Conservation (phyloP, 2,888 invertebrate species). For the Camponotus fellah region DNA sequence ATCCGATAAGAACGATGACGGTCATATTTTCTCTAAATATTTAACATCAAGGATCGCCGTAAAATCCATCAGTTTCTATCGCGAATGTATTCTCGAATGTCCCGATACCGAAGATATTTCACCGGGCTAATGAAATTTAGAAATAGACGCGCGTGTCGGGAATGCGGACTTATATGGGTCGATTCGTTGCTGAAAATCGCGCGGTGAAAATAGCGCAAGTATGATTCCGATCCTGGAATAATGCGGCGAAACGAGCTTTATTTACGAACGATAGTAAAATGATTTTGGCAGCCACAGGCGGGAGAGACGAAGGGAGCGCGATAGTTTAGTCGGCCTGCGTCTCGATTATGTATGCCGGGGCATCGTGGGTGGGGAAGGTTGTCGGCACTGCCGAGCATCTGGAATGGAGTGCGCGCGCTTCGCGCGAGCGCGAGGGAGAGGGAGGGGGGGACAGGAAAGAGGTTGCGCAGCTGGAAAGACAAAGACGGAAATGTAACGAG, state of each 20-base stretch:
- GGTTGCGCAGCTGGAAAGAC: slow-evolving; percentile 57
- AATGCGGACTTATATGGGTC: neutral
- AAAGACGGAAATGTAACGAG: slow-evolving; percentile 54
- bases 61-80: neutral
- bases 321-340: slow-evolving; percentile 56
- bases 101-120: neutral
- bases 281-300: slow-evolving; percentile 40
- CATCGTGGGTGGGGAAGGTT: slow-evolving; percentile 65
- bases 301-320: slow-evolving; percentile 4
- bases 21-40: neutral
- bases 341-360: slow-evolving; percentile 64
- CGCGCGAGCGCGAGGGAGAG: slow-evolving; percentile 46
- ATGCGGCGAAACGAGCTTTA: neutral
- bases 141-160: neutral
- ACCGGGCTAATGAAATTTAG: neutral
- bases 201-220: neutral
- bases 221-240: neutral
- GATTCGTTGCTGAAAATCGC: slow-evolving; percentile 12
- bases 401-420: slow-evolving; percentile 74
- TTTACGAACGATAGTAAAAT: slow-evolving; percentile 47
- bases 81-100: no score
- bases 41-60: neutral
- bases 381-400: slow-evolving; percentile 77
- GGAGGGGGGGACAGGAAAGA: slow-evolving; percentile 63
- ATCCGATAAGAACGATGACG: neutral